These are phyloP conservation scores for Kryptolebias marmoratus DNA, from an alignment of 2,113 vertebrate genomes.

Conservation along the genomic window DNA sequence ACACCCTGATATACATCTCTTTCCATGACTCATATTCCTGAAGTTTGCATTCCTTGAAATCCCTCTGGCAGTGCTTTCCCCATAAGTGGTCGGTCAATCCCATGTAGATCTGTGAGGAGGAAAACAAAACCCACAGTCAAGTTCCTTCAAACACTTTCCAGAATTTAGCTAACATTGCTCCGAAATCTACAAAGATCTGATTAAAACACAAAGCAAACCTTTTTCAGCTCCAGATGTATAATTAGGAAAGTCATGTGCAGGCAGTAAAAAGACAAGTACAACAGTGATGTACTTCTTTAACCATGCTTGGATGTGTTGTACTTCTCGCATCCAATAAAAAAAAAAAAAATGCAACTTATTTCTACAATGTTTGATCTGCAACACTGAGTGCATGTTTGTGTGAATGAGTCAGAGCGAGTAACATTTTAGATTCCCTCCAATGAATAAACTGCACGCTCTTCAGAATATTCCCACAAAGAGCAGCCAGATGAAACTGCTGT, in stretches of 20 bases:
- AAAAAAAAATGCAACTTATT: neutral
- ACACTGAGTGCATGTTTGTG: neutral
- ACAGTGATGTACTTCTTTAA: too few species aligned
- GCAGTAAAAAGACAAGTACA: too few species aligned
- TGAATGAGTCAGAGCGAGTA: neutral
- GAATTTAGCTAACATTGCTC: neutral
- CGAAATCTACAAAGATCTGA: neutral
- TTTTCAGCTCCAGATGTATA: neutral
- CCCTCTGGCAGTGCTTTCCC: slow-evolving; percentile 86
- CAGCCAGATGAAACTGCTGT: neutral
- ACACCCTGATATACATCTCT: slow-evolving; percentile 86
- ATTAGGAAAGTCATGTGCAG: neutral
- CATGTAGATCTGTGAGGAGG: slow-evolving; percentile 75
- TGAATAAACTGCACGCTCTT: neutral
- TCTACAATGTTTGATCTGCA: neutral
- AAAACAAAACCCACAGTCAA: neutral
- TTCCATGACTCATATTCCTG: slow-evolving; percentile 88
- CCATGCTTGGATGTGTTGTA: neutral
- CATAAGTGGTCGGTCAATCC: slow-evolving; percentile 85
- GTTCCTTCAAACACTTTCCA: neutral
- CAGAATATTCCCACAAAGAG: neutral
- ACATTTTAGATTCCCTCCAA: too few species aligned
- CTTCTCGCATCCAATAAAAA: neutral
- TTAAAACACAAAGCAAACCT: neutral
- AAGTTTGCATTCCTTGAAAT: slow-evolving; percentile 82